Evolutionary conservation across 1,140 invertebrate species (phyloP).

Genomic region (Ephestia elutella): DNA sequence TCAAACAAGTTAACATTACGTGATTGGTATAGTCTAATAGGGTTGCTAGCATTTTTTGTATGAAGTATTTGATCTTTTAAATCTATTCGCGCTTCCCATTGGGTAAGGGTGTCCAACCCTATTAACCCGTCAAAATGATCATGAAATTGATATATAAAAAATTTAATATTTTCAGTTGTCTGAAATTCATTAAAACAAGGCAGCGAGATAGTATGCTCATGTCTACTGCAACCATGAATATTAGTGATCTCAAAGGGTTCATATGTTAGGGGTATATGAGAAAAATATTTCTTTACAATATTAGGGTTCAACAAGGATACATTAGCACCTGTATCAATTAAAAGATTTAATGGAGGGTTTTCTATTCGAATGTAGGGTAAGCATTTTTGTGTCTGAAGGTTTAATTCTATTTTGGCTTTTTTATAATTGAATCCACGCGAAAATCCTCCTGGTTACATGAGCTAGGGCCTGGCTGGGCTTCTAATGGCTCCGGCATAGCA

Average conservation of each 20-base stretch:
- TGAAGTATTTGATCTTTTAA: conserved; percentile 15
- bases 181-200: conserved; percentile 17
- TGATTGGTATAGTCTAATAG: conserved; percentile 16
- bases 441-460: conserved; percentile 11
- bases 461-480: background rate
- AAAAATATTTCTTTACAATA: conserved; percentile 16
- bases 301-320: conserved; percentile 20
- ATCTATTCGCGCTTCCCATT: conserved; percentile 20
- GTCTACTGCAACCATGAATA: conserved; percentile 9
- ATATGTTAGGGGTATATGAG: conserved; percentile 12
- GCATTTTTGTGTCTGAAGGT: too few species aligned
- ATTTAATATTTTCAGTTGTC: conserved; percentile 9
- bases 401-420: conserved; percentile 18
- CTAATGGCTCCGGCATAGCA: background rate
- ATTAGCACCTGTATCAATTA: too few species aligned
- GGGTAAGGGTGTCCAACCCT: conserved; percentile 17
- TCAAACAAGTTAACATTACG: conserved; percentile 21
- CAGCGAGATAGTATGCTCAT: conserved; percentile 15
- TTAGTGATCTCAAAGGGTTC: conserved; percentile 6
- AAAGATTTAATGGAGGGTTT: too few species aligned
- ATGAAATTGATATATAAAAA: conserved; percentile 20
- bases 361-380: too few species aligned
- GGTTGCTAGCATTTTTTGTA: conserved; percentile 14
- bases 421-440: conserved; percentile 11
- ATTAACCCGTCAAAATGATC: conserved; percentile 20